These are phyloP conservation scores for Sorex araneus DNA, from an alignment of 2,113 vertebrate genomes.

Conservation along the genomic window DNA sequence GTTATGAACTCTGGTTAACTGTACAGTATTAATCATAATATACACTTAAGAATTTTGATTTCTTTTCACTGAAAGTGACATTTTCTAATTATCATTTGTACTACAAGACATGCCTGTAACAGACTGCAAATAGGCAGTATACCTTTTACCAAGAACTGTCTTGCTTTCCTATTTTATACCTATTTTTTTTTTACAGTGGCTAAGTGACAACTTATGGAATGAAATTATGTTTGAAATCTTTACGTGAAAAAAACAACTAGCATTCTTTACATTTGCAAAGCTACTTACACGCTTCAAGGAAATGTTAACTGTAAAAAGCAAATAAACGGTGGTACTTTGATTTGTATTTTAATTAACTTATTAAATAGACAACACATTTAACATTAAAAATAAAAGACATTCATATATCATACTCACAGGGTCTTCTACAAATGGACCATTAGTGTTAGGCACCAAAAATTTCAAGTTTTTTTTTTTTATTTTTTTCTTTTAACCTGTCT, in stretches of 20 bases:
- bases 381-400: constrained; percentile 80
- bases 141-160: constrained; percentile 86
- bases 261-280: constrained; percentile 80
- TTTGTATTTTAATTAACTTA: constrained; percentile 78
- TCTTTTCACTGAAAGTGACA: constrained; percentile 80
- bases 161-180: constrained; percentile 68
- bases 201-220: constrained; percentile 88
- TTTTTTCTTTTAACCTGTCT: constrained; percentile 41
- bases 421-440: constrained; percentile 84
- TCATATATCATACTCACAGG: constrained; percentile 70
- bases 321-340: constrained; percentile 71
- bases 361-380: constrained; percentile 85
- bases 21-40: constrained; percentile 84
- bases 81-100: constrained; percentile 84
- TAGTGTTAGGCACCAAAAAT: constrained; percentile 88
- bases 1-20: constrained; percentile 82
- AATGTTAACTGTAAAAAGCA: constrained; percentile 83
- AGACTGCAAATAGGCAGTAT: constrained; percentile 87
- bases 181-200: constrained; percentile 77
- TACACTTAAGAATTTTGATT: constrained; percentile 81
- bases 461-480: constrained; percentile 86
- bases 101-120: constrained; percentile 86
- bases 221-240: constrained; percentile 88
- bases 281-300: constrained; percentile 84
- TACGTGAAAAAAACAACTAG: constrained; percentile 85